Conservation (phyloP, 1,140 invertebrate species). For the Drosophila suzukii region DNA sequence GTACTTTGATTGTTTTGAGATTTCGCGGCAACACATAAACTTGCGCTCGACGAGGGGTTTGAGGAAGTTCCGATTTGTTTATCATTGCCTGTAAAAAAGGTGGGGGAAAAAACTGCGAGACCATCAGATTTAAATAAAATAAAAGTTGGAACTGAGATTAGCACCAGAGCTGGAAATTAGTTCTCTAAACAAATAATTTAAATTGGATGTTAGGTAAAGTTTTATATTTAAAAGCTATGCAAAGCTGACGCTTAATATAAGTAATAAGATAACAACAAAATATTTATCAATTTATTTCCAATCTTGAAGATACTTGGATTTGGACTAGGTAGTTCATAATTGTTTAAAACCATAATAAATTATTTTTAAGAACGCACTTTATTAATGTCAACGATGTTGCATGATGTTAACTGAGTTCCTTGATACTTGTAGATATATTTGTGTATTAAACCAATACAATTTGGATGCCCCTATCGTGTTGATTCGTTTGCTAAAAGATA, state of each 20-base stretch:
- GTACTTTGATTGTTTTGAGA: constrained; percentile 80
- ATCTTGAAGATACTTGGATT: too few relatives aligned
- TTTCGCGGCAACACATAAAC: constrained; percentile 79
- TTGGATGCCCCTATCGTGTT: too few relatives aligned
- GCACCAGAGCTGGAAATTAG: constrained; percentile 71
- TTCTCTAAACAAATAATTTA: constrained; percentile 63
- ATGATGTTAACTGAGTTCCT: too few relatives aligned
- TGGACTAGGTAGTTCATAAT: too few relatives aligned
- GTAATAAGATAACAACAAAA: too few relatives aligned
- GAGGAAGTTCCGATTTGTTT: constrained; percentile 41
- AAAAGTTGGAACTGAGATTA: constrained; percentile 78
- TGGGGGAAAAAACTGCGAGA: constrained; percentile 17
- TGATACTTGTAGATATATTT: too few relatives aligned
- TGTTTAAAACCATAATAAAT: too few relatives aligned
- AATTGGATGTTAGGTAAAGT: constrained; percentile 29
- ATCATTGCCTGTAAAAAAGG: constrained; percentile 42
- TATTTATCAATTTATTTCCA: too few relatives aligned
- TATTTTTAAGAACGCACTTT: too few relatives aligned
- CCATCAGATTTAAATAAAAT: constrained; percentile 79
- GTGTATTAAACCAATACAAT: too few relatives aligned
- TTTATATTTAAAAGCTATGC: neutral
- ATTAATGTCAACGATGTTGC: too few relatives aligned
- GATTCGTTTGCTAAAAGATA: neutral
- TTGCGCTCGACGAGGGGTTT: constrained; percentile 34
- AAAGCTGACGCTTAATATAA: too few relatives aligned